Conservation (phyloP, 64 coral and sea anemone species). For the Catalaphyllia jardinei region DNA sequence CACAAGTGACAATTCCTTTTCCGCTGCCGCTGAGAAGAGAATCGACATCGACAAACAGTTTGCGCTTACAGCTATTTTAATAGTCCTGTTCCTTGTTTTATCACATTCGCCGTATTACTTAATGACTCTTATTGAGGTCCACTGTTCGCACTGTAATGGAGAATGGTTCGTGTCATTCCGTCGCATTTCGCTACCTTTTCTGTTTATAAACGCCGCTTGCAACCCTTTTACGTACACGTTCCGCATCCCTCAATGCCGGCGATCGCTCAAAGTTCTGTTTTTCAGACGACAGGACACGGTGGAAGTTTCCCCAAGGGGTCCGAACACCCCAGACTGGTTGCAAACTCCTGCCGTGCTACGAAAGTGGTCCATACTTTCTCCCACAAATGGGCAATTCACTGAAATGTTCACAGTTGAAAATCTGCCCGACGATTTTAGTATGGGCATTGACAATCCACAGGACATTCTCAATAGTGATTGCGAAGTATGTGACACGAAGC, state of each 20-base stretch:
- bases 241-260: slow-evolving; percentile 30
- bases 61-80: slow-evolving; percentile 19
- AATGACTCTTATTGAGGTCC: slow-evolving; percentile 18
- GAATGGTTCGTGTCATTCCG: slow-evolving; percentile 16
- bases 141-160: slow-evolving; percentile 17
- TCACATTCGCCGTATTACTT: slow-evolving; percentile 16
- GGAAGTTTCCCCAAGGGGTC: not conserved
- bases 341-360: not conserved
- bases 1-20: not conserved
- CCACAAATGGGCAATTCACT: not conserved
- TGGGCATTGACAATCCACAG: not conserved
- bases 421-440: not conserved
- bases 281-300: not conserved
- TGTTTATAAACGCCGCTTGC: slow-evolving; percentile 2
- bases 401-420: not conserved
- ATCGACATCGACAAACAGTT: slow-evolving; percentile 41
- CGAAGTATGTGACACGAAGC: not conserved
- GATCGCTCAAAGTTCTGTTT: slow-evolving; percentile 29
- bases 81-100: slow-evolving; percentile 22
- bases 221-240: slow-evolving; percentile 41
- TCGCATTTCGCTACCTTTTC: slow-evolving; percentile 24
- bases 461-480: not conserved
- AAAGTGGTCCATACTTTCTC: not conserved
- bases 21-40: not conserved
- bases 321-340: not conserved